These are phyloP conservation scores for Podiceps cristatus DNA, from an alignment of 2,113 vertebrate genomes.

Conservation along the genomic window DNA sequence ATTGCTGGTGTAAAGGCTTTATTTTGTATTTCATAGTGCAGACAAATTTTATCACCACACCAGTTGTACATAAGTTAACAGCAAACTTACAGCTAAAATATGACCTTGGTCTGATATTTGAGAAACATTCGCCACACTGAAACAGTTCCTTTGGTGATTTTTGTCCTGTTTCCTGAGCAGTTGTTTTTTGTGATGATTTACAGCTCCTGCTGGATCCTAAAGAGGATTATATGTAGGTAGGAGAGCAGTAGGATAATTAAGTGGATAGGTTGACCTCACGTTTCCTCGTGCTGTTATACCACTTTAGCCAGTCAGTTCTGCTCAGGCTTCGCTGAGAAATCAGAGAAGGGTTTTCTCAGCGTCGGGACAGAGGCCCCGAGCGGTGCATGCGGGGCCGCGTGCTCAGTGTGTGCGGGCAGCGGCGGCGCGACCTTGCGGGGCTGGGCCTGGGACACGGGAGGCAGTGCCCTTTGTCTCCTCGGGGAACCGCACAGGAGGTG, in stretches of 20 bases:
- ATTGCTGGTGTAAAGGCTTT: background rate
- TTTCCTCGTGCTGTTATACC: background rate
- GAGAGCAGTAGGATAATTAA: background rate
- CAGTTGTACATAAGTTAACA: background rate
- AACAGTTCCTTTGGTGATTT: background rate
- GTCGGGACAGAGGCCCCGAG: background rate
- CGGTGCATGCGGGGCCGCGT: fast-evolving
- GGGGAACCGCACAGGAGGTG: background rate
- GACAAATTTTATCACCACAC: fast-evolving
- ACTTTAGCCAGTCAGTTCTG: background rate
- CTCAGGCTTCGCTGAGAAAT: background rate
- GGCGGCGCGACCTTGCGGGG: background rate
- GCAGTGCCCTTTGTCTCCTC: fast-evolving
- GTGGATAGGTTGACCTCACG: background rate
- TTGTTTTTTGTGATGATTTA: background rate
- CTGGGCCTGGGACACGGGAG: fast-evolving
- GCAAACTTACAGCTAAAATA: background rate
- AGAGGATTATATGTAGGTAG: background rate
- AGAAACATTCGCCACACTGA: background rate
- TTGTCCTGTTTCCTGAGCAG: background rate
- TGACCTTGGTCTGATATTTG: background rate
- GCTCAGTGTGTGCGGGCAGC: fast-evolving
- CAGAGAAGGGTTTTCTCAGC: background rate
- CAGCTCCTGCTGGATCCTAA: background rate
- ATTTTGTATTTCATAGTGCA: background rate